Base-by-base conservation (phyloP, 1,140 invertebrate genomes). In the Psilanteris sp. region DNA sequence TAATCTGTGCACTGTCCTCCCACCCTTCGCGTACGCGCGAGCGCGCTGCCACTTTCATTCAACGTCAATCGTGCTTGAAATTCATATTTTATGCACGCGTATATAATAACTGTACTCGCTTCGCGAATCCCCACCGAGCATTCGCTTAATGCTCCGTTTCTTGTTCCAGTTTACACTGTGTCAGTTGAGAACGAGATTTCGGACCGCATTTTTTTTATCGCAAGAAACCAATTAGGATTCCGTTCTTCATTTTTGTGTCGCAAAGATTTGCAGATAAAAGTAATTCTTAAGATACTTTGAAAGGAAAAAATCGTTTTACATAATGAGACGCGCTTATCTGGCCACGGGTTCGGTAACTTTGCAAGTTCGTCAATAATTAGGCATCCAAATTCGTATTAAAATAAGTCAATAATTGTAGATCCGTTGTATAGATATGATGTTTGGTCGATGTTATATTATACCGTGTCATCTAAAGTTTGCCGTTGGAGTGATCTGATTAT, bases 21-120 rank as follows among this genome's bases (percentile, higher is more conserved):
- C 39, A 54, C 32, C 34, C 55, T 24, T 5, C 36, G 36, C 26
- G 10, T 29, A 36, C 68, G 34, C 59, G 34, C 31, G 29, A 34
- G 55, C 55, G 13, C 24, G 7, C 48, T 29, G 48, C 34, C 48
- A 39, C 50, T 48, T 64, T 48, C 59, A 48, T 50, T 59, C 59
- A 52, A 67, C 52, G 61, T 74, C 52, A 74, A 66, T 74, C 44
- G 61, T 43, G 24, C 44, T 66, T 29, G 26, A 74, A 54, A 74
- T 74, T 61, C 61, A 66, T 61, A 74, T 66, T 74, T 74, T 61
- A 59, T 52, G 31, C 15, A 48, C 59, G 11, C 27, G 29, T 41
- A 27, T 36, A 39, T 64, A 73, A 73, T 73, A 13, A 64, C 62
- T 70, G 55, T 52, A 11, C 10, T 46, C 24, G 22, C 16, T 41